These are phyloP conservation scores for Drosophila rellima DNA, from an alignment of 2,888 invertebrate species.

Conservation along the genomic window DNA sequence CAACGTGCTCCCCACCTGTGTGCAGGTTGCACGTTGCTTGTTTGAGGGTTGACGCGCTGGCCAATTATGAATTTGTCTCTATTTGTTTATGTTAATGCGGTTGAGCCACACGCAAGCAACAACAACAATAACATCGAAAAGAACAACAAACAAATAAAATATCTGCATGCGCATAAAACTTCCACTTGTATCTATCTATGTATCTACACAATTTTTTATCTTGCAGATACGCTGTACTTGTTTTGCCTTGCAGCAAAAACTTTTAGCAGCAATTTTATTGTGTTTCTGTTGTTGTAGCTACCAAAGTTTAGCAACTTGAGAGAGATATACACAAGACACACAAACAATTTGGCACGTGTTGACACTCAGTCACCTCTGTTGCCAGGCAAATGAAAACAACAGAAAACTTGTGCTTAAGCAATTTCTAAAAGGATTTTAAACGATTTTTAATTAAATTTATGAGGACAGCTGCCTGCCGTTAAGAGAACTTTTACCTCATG, in stretches of 20 bases:
- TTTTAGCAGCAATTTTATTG: conserved; percentile 50
- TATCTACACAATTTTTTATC: conserved; percentile 55
- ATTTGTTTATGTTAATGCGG: conserved; percentile 76
- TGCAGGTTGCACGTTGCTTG: conserved; percentile 30
- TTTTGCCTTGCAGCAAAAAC: conserved; percentile 50
- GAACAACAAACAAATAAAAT: conserved; percentile 45
- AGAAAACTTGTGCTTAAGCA: conserved; percentile 49
- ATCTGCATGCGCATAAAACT: conserved; percentile 70
- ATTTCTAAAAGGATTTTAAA: conserved; percentile 72
- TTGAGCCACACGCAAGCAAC: conserved; percentile 48
- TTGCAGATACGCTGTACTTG: conserved; percentile 68
- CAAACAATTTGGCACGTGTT: conserved; percentile 71
- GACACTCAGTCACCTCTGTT: conserved; percentile 70
- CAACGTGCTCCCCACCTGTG: conserved; percentile 3
- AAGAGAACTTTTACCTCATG: conserved; percentile 40
- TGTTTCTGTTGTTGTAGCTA: conserved; percentile 24
- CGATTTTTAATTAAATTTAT: conserved; percentile 79
- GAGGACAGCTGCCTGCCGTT: conserved; percentile 70
- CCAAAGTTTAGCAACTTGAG: conserved; percentile 51
- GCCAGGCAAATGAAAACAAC: conserved; percentile 16
- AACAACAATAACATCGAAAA: conserved; percentile 19
- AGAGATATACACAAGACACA: conserved; percentile 38
- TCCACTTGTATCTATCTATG: conserved; percentile 46
- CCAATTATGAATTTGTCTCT: conserved; percentile 75
- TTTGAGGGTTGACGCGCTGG: conserved; percentile 31